Evolutionary conservation across 2,113 vertebrate genomes (phyloP).

Genomic region (Megaleporinus macrocephalus): DNA sequence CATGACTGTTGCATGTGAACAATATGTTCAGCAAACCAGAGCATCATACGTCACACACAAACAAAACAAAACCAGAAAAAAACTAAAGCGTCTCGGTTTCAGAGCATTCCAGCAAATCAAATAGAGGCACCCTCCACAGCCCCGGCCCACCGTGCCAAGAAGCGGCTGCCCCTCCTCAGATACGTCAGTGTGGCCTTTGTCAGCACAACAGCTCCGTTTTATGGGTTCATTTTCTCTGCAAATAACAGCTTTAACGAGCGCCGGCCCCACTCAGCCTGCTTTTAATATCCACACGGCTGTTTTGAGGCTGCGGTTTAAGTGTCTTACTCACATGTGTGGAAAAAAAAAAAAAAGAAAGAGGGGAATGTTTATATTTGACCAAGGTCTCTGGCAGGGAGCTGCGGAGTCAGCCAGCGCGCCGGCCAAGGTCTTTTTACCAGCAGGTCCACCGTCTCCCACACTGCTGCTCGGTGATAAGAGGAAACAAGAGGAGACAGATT

Average conservation of each 20-base stretch:
- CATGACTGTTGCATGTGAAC: no score
- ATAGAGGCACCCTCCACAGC: constrained; percentile 44
- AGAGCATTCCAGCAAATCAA: background rate
- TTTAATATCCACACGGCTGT: constrained; percentile 50
- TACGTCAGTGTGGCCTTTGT: constrained; percentile 45
- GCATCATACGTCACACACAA: no score
- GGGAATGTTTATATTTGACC: constrained; percentile 64
- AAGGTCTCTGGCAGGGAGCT: constrained; percentile 55
- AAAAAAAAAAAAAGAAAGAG: no score
- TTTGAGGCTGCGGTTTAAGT: constrained; percentile 49
- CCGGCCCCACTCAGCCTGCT: constrained; percentile 57
- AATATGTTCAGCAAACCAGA: no score
- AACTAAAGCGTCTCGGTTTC: background rate
- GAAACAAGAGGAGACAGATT: constrained; percentile 14
- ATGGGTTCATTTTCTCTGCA: constrained; percentile 66
- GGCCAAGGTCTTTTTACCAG: constrained; percentile 48
- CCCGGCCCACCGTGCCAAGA: constrained; percentile 56
- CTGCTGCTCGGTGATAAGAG: constrained; percentile 26
- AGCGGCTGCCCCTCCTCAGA: constrained; percentile 60
- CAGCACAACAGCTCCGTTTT: constrained; percentile 63
- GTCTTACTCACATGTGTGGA: constrained; percentile 74
- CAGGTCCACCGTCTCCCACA: constrained; percentile 43
- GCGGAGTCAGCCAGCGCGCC: constrained; percentile 36
- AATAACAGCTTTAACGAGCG: constrained; percentile 68
- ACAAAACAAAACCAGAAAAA: background rate